Evolutionary conservation across 1,140 invertebrate genomes (phyloP).

Genomic region (Holotrichia oblita): DNA sequence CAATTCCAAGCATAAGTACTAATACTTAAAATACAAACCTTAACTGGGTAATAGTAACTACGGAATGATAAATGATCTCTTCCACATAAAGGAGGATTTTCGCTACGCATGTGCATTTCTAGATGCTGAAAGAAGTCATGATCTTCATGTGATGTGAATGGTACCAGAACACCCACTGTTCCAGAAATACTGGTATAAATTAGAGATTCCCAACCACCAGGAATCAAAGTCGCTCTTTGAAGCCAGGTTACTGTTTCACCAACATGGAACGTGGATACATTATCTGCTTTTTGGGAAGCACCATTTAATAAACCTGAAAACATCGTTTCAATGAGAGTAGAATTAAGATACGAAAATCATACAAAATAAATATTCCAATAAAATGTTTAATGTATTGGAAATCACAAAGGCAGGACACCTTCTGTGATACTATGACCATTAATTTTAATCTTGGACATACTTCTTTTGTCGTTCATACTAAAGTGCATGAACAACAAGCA

Average conservation of each 20-base stretch:
- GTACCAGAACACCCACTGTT: slow-evolving; percentile 94
- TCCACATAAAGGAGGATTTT: slow-evolving; percentile 95
- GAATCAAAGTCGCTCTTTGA: slow-evolving; percentile 95
- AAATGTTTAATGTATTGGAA: background rate
- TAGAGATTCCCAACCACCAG: slow-evolving; percentile 94
- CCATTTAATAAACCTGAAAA: slow-evolving; percentile 84
- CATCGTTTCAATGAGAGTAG: slow-evolving; percentile 50
- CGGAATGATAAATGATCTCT: slow-evolving; percentile 97
- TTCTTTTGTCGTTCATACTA: background rate
- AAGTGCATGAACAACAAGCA: background rate
- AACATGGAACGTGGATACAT: slow-evolving; percentile 92
- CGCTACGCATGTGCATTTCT: slow-evolving; percentile 99
- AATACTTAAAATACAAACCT: slow-evolving; percentile 66
- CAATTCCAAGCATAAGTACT: background rate
- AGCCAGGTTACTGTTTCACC: slow-evolving; percentile 92
- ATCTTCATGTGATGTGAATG: slow-evolving; percentile 98
- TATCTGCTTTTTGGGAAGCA: slow-evolving; percentile 97
- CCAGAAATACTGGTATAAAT: slow-evolving; percentile 97
- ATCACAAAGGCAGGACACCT: background rate
- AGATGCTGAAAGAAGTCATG: slow-evolving; percentile 99
- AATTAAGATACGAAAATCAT: background rate
- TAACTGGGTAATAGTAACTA: slow-evolving; percentile 98
- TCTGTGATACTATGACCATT: slow-evolving; percentile 1
- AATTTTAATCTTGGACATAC: background rate
- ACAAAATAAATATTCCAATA: background rate